Conservation (phyloP, 2,888 invertebrate species). For the Metacarcinus magister region DNA sequence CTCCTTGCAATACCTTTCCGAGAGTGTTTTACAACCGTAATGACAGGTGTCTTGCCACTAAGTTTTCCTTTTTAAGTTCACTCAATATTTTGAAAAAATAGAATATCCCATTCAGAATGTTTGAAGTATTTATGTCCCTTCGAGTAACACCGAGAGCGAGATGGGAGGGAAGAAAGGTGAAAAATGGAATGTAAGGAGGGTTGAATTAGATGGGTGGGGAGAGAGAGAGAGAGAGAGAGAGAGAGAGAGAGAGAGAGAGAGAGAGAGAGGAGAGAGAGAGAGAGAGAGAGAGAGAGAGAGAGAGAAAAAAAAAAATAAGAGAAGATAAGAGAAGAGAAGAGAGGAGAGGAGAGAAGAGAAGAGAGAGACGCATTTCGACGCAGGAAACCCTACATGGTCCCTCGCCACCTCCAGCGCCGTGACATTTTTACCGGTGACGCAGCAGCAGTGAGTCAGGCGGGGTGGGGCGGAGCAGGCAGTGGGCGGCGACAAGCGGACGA, state of each 20-base stretch:
- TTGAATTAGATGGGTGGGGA: not conserved
- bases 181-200: not conserved
- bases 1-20: no score
- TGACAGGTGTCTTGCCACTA: not conserved
- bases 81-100: not conserved
- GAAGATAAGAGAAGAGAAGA: not conserved
- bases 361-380: not conserved
- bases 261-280: not conserved
- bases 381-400: not conserved
- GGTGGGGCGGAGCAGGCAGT: not conserved
- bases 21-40: no score
- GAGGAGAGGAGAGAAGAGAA: not conserved
- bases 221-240: not conserved
- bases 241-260: not conserved
- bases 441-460: conserved; percentile 6
- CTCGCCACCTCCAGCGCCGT: not conserved
- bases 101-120: not conserved
- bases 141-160: not conserved
- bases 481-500: no score
- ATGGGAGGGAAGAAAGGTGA: not conserved
- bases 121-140: no score
- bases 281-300: not conserved
- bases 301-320: not conserved
- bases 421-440: conserved; percentile 26
- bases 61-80: not conserved